Conservation (phyloP, 2,888 invertebrate species). For the Patella depressa region DNA sequence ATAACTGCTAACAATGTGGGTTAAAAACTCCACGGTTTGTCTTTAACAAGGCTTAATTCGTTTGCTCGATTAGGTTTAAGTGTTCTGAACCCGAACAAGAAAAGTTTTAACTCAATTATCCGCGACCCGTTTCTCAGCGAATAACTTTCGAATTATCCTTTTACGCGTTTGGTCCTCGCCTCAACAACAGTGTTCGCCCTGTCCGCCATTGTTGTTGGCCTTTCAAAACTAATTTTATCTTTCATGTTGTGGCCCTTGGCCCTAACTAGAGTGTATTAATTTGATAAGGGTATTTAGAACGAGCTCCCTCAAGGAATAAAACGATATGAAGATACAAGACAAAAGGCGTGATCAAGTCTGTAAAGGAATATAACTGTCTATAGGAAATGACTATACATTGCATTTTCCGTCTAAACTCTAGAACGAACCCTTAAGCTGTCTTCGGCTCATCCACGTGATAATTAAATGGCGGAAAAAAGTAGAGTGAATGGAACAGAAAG, state of each 20-base stretch:
- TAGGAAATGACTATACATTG: conserved; percentile 10
- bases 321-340: neutral
- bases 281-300: conserved; percentile 12
- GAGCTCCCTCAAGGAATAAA: neutral
- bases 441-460: neutral
- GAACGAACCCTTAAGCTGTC: neutral
- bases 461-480: conserved; percentile 2
- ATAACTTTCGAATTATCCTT: conserved; percentile 24
- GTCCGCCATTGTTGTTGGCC: neutral
- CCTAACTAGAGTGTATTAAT: conserved; percentile 11
- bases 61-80: conserved; percentile 24
- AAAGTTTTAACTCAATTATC: conserved; percentile 25
- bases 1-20: neutral
- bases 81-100: conserved; percentile 19
- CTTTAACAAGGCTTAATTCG: conserved; percentile 27
- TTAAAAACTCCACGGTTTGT: conserved; percentile 7
- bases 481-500: neutral
- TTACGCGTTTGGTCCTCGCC: conserved; percentile 18
- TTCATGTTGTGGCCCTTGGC: conserved; percentile 7
- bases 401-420: conserved; percentile 2
- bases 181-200: conserved; percentile 20
- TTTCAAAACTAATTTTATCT: conserved; percentile 13
- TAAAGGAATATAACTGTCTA: conserved; percentile 10
- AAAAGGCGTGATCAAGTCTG: neutral
- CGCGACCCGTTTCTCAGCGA: conserved; percentile 18